Conservation (phyloP, 2,113 vertebrate genomes). For the Ahaetulla prasina region DNA sequence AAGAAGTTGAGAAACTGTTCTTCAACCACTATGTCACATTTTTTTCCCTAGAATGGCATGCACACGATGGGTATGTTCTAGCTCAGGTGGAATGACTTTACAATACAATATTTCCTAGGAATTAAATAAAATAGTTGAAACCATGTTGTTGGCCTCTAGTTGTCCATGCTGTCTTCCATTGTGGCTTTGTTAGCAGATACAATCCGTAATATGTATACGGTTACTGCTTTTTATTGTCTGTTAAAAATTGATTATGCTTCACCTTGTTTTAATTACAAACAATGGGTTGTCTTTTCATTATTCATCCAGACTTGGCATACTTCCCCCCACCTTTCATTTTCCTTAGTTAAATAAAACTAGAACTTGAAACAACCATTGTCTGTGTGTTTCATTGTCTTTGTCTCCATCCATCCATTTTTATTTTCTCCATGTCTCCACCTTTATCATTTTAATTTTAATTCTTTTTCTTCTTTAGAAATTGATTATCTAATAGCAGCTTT, state of each 20-base stretch:
- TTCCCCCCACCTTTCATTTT: background rate
- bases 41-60: background rate
- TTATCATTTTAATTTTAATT: constrained; percentile 15
- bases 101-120: background rate
- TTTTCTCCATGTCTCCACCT: constrained; percentile 32
- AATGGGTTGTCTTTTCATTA: constrained; percentile 24
- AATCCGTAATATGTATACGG: background rate
- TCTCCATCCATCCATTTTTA: constrained; percentile 6
- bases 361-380: fast-evolving
- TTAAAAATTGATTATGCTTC: background rate
- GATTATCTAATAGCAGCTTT: background rate
- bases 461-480: constrained; percentile 15
- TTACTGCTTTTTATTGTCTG: constrained; percentile 21
- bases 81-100: background rate
- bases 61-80: background rate
- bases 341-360: constrained; percentile 59
- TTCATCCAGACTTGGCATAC: background rate
- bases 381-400: constrained; percentile 12
- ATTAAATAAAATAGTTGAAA: background rate
- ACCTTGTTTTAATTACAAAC: constrained; percentile 1
- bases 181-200: background rate
- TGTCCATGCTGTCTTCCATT: background rate
- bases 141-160: background rate
- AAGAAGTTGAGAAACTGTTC: background rate
- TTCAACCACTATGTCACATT: background rate